These are phyloP conservation scores for Drosophila albomicans DNA, from an alignment of 1,140 invertebrate species.

Conservation along the genomic window DNA sequence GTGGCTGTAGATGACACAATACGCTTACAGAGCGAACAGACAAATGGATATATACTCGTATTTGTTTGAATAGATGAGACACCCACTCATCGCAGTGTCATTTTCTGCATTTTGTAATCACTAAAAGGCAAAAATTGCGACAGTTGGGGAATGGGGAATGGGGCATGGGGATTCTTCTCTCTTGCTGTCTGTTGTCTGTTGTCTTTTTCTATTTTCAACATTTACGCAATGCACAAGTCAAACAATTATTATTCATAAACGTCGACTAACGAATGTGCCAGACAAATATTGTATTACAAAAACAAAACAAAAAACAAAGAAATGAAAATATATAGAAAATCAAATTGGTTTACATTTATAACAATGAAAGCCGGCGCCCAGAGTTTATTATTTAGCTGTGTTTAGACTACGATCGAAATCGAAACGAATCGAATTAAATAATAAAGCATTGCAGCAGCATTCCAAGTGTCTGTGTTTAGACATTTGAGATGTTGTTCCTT, in stretches of 20 bases:
- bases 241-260: conserved; percentile 71
- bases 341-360: conserved; percentile 48
- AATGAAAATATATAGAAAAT: neutral
- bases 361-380: conserved; percentile 31
- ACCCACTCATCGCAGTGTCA: conserved; percentile 42
- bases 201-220: conserved; percentile 74
- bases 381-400: conserved; percentile 36
- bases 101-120: conserved; percentile 72
- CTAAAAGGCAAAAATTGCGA: conserved; percentile 72
- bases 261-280: conserved; percentile 23
- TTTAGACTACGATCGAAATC: conserved; percentile 60
- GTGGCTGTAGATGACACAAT: conserved; percentile 60
- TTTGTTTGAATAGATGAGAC: conserved; percentile 10
- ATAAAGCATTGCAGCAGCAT: neutral
- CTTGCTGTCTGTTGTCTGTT: conserved; percentile 9
- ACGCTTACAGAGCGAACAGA: conserved; percentile 5
- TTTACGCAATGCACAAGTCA: conserved; percentile 77
- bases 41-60: conserved; percentile 9
- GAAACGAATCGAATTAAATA: no score
- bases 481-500: neutral
- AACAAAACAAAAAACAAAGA: conserved; percentile 16
- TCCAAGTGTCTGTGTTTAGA: conserved; percentile 34
- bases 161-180: conserved; percentile 8
- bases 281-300: conserved; percentile 76
- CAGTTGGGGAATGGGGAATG: conserved; percentile 35